phyloP scores from a whole-genome alignment of 2,113 vertebrate genomes.

The Erinaceus europaeus region DNA sequence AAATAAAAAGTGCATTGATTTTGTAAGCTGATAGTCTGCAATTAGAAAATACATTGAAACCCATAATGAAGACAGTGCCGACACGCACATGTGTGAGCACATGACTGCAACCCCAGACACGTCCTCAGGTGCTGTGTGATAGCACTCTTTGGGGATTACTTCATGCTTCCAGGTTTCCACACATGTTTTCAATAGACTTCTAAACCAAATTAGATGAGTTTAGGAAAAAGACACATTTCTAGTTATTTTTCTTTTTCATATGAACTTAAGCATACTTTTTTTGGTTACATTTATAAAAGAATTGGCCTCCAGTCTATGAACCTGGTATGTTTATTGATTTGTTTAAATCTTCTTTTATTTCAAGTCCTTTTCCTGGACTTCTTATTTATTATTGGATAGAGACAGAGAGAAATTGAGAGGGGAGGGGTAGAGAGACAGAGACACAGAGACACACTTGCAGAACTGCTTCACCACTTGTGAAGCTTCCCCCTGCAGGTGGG shows the following conservation, averaged over 20 bases:
- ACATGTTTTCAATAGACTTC: neutral
- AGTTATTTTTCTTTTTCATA: neutral
- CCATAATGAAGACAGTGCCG: neutral
- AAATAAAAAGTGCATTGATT: constrained; percentile 1
- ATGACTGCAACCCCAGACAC: neutral
- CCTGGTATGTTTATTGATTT: neutral
- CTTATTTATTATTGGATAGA: too few relatives aligned
- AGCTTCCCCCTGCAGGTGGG: too few relatives aligned
- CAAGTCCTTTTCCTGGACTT: too few relatives aligned
- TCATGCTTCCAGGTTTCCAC: neutral
- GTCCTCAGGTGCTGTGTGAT: neutral
- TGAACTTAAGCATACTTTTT: neutral
- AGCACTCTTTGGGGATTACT: neutral
- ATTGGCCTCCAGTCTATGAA: neutral
- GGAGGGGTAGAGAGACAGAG: too few relatives aligned
- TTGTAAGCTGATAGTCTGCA: neutral
- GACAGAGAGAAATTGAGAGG: too few relatives aligned
- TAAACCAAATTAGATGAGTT: neutral
- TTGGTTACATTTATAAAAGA: neutral
- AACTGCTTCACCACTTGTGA: too few relatives aligned
- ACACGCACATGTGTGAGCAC: neutral
- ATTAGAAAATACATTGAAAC: neutral
- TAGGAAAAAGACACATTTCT: too few relatives aligned
- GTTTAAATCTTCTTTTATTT: neutral
- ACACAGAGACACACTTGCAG: too few relatives aligned